Conservation (phyloP, 2,888 invertebrate species). For the Macrophya annulata region DNA sequence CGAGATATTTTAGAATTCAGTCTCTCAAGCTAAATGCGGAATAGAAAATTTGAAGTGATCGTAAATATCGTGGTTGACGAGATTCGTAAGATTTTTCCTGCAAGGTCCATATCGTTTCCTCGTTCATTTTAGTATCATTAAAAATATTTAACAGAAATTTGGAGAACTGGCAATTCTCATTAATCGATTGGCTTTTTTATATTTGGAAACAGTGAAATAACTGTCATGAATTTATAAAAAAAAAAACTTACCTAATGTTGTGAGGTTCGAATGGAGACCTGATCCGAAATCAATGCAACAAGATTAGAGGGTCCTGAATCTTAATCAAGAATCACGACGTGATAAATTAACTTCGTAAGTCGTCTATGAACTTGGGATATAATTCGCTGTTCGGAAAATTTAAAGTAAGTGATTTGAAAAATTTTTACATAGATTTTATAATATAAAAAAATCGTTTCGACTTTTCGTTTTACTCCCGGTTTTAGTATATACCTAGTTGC, state of each 20-base stretch:
- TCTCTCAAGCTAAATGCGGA: background rate
- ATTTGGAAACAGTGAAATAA: conserved; percentile 6
- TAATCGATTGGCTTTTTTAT: background rate
- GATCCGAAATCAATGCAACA: conserved; percentile 3
- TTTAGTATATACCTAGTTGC: conserved; percentile 35
- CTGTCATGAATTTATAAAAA: background rate
- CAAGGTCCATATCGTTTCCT: background rate
- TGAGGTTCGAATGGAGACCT: background rate
- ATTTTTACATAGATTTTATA: background rate
- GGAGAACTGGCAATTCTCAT: too few species aligned
- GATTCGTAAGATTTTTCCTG: background rate
- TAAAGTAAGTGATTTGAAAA: conserved; percentile 33
- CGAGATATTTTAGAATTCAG: background rate
- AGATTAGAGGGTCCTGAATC: background rate
- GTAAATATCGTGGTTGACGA: background rate
- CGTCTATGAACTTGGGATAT: background rate
- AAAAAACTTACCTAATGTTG: background rate
- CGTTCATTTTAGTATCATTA: background rate
- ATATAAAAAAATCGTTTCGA: conserved; percentile 3
- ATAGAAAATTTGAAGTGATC: conserved; percentile 11
- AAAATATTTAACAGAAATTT: background rate
- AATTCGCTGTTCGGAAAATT: conserved; percentile 11
- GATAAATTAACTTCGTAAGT: conserved; percentile 13
- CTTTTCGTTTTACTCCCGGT: background rate
- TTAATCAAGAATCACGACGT: background rate